Percentiles rank a stretch among this genome's conserved stretches.
These are phyloP conservation scores for Tortricodes alternella DNA, from an alignment of 2,888 invertebrate genomes.

Conservation along the genomic window DNA sequence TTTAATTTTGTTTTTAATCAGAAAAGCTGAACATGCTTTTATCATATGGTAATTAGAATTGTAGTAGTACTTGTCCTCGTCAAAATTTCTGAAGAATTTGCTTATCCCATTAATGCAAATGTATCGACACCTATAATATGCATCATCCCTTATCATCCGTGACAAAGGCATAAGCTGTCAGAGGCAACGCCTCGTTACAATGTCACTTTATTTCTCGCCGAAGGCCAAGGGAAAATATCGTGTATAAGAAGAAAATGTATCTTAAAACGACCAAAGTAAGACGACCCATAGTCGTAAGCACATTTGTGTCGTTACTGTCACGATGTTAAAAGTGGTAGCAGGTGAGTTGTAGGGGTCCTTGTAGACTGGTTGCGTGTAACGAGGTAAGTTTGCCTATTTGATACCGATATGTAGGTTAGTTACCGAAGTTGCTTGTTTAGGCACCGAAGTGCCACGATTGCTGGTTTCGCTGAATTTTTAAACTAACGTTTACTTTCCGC, in stretches of 20 bases:
- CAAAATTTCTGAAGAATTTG: constrained; percentile 4
- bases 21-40: too few species aligned
- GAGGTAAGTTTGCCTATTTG: constrained; percentile 27
- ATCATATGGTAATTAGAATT: too few species aligned
- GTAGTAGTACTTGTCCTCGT: too few species aligned
- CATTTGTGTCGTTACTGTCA: constrained; percentile 18
- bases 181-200: constrained; percentile 63
- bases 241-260: constrained; percentile 61
- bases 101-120: constrained; percentile 15
- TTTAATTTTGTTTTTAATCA: too few species aligned
- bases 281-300: constrained; percentile 43
- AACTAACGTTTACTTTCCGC: constrained; percentile 34
- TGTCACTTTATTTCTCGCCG: constrained; percentile 51
- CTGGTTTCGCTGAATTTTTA: not conserved
- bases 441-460: not conserved
- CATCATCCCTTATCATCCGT: constrained; percentile 51
- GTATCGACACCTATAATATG: constrained; percentile 44
- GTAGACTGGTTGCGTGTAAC: constrained; percentile 12
- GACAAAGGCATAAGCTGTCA: constrained; percentile 68
- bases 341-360: constrained; percentile 10
- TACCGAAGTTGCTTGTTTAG: constrained; percentile 21
- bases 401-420: constrained; percentile 30
- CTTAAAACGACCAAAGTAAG: constrained; percentile 48
- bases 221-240: constrained; percentile 61
- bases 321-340: not conserved